Evolutionary conservation across 2,888 invertebrate genomes (phyloP).

Genomic region (Smittia aterrima): DNA sequence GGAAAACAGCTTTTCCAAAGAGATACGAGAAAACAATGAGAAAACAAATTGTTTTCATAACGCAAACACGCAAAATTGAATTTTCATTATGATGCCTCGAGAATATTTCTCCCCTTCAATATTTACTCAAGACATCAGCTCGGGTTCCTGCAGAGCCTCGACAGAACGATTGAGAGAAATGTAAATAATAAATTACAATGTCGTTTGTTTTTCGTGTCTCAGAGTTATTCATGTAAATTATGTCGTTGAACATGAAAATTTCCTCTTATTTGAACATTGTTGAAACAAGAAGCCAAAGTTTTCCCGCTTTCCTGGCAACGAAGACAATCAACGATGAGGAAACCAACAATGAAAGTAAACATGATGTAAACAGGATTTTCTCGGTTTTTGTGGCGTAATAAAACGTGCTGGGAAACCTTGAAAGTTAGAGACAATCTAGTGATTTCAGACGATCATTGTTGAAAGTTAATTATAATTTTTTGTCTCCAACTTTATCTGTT

Average conservation of each 20-base stretch:
- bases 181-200: slow-evolving; percentile 36
- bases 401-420: background rate
- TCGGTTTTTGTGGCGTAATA: slow-evolving; percentile 10
- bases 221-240: slow-evolving; percentile 1
- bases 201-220: slow-evolving; percentile 24
- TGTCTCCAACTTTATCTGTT: background rate
- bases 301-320: background rate
- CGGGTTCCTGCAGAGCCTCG: slow-evolving; percentile 2
- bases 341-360: background rate
- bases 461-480: slow-evolving; percentile 36
- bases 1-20: slow-evolving; percentile 12
- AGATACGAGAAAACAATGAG: background rate
- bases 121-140: slow-evolving; percentile 29
- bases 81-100: slow-evolving; percentile 10
- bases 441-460: slow-evolving; percentile 10
- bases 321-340: slow-evolving; percentile 4
- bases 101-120: slow-evolving; percentile 27
- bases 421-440: background rate
- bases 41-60: slow-evolving; percentile 5
- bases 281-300: slow-evolving; percentile 10
- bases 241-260: slow-evolving; percentile 10
- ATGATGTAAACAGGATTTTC: slow-evolving; percentile 19
- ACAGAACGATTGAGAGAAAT: background rate
- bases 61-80: slow-evolving; percentile 34
- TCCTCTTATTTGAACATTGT: background rate